Evolutionary conservation across 1,140 invertebrate genomes (phyloP), one percentile per base, ranked within the genome.

Genomic region (Diabrotica undecimpunctata): DNA sequence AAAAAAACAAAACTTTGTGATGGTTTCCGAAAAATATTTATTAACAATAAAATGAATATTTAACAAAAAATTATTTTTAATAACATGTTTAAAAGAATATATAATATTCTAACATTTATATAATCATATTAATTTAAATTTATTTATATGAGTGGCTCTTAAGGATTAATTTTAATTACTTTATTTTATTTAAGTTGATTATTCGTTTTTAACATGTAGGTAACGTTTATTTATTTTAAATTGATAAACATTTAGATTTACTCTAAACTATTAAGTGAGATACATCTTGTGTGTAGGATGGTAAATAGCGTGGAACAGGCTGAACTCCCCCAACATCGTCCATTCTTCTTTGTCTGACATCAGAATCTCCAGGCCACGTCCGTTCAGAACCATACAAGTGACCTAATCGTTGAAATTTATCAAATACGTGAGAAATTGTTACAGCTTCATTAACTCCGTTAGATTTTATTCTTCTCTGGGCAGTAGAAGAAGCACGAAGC

Each of bases 401-500:
- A 78, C 77, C 41, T 75, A 77, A 65, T 78, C 79, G 61, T 76
- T 81, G 80, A 54, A 77, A 79, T 63, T 83, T 84, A 68, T 92
- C 91, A 39, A 92, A 90, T 1, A 87, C 87, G 63, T 91, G 77
- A 72, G 90, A 91, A 58, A 92, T 90, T 8, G 89, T 90, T 6
- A 84, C 82, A 4, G 88, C 83, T 74, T 92, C 91, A 67, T 90
- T 91, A 12, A 92, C 84, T 7, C 92, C 89, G 74, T 93, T 94
- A 5, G 90, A 88, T 75, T 92, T 90, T 46, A 90, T 86, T 13
- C 87, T 81, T 59, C 91, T 84, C 68, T 91, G 87, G 56, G 87
- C 86, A 10, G 41, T 46, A 71, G 90, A 83, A 7, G 89, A 88
- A 10, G 89, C 88, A 67, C 91, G 83, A 65, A 94, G 79, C 0